Evolutionary conservation across 2,113 vertebrate genomes (phyloP).

Genomic region (Dromaius novaehollandiae): DNA sequence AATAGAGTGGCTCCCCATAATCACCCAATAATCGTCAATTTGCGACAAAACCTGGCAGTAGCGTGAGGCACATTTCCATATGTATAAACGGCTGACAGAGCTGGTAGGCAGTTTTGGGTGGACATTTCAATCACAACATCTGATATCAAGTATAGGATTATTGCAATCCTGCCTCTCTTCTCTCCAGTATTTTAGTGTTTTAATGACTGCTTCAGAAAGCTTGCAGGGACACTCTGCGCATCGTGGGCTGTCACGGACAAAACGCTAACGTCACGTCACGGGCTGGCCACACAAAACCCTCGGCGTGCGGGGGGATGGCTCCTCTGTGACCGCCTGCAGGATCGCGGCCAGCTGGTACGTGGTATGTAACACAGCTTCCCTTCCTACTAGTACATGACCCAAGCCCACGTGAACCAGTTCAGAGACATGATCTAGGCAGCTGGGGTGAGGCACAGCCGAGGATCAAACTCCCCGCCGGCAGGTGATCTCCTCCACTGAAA

Average conservation of each 20-base stretch:
- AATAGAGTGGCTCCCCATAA: background rate
- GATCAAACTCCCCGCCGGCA: background rate
- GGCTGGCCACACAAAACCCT: background rate
- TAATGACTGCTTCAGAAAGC: rapidly evolving
- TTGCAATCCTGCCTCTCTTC: background rate
- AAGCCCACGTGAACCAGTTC: rapidly evolving
- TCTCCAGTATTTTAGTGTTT: background rate
- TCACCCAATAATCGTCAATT: background rate
- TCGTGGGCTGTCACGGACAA: background rate
- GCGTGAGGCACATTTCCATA: background rate
- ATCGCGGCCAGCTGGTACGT: background rate
- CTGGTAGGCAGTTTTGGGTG: background rate
- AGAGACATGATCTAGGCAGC: background rate
- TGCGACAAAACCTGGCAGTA: background rate
- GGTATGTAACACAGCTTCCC: background rate
- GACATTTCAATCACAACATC: background rate
- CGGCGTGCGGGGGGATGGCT: rapidly evolving
- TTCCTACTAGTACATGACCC: rapidly evolving
- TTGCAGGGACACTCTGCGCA: background rate
- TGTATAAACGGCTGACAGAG: background rate
- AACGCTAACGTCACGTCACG: rapidly evolving
- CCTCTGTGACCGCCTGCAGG: background rate
- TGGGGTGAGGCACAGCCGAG: rapidly evolving
- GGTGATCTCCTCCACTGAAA: background rate
- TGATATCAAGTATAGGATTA: background rate